Percentiles rank a stretch among this genome's conserved stretches.
Conservation (phyloP, 1,140 invertebrate species). For the Drosophila kohkoa region DNA sequence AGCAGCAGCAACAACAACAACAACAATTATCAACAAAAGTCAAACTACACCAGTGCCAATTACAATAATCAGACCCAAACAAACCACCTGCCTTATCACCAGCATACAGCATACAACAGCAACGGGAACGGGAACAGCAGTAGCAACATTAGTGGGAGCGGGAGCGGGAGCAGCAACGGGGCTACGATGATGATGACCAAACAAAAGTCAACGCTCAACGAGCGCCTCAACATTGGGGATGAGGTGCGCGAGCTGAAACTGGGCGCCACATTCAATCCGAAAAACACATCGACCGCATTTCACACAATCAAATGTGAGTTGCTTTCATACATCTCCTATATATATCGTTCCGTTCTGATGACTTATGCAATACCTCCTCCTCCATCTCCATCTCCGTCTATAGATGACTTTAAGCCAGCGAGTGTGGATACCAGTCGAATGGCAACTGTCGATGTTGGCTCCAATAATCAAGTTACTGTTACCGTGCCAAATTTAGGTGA, state of each 20-base stretch:
- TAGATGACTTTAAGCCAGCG: conserved; percentile 99
- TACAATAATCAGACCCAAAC: conserved; percentile 69
- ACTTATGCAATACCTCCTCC: conserved; percentile 26
- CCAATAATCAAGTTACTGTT: conserved; percentile 95
- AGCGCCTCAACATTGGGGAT: conserved; percentile 88
- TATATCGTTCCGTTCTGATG: conserved; percentile 14
- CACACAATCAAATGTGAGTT: conserved; percentile 95
- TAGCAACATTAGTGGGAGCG: conserved; percentile 18
- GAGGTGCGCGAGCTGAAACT: conserved; percentile 93
- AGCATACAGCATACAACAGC: conserved; percentile 45
- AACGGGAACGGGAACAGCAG: conserved; percentile 27
- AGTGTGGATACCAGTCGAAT: conserved; percentile 96
- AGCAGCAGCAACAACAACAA: conserved; percentile 46
- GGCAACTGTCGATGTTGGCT: conserved; percentile 94
- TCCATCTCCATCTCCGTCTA: conserved; percentile 3
- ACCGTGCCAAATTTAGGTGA: conserved; percentile 95
- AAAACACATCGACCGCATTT: conserved; percentile 87
- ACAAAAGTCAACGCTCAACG: conserved; percentile 75
- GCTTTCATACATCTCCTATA: not conserved
- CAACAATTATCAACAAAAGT: conserved; percentile 70
- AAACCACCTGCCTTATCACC: conserved; percentile 71
- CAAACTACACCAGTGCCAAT: conserved; percentile 80
- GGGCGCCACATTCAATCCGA: conserved; percentile 91
- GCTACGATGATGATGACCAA: conserved; percentile 82
- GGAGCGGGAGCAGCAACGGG: conserved; percentile 34